Conservation (phyloP, 2,113 vertebrate genomes). For the Lethenteron camtschaticum region DNA sequence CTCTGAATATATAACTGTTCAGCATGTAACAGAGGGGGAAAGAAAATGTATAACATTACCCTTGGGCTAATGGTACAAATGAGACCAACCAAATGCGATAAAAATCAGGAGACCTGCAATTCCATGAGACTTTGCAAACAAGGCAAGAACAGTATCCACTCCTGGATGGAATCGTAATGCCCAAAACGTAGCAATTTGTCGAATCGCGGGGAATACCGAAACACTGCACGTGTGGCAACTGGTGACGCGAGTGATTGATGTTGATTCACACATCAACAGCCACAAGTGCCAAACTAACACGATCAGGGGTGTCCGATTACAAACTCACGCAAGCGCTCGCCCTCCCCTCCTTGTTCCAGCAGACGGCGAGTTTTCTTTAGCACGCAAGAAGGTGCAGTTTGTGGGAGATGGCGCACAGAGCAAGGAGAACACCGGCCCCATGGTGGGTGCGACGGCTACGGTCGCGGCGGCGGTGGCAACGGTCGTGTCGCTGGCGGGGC, state of each 20-base stretch:
- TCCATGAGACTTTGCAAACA: no score
- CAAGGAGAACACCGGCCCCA: constrained; percentile 33
- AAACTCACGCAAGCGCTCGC: constrained; percentile 6
- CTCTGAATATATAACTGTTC: no score
- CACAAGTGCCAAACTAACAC: neutral
- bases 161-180: no score
- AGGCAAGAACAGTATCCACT: no score
- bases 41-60: no score
- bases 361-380: constrained; percentile 20
- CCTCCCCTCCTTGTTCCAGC: constrained; percentile 20
- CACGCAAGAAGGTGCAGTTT: constrained; percentile 58
- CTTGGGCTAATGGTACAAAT: no score
- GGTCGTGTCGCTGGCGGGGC: constrained; percentile 24
- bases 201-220: neutral
- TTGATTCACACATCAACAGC: neutral
- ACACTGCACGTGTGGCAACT: neutral
- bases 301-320: neutral
- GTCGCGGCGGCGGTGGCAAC: constrained; percentile 11
- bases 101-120: no score
- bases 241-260: neutral
- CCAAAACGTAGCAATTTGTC: no score
- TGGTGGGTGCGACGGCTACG: constrained; percentile 15
- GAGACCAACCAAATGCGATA: no score
- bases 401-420: constrained; percentile 19
- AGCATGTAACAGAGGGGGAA: no score